Evolutionary conservation across 2,113 vertebrate genomes (phyloP), one percentile per base, ranked within the genome.

Genomic region (Anhinga anhinga): DNA sequence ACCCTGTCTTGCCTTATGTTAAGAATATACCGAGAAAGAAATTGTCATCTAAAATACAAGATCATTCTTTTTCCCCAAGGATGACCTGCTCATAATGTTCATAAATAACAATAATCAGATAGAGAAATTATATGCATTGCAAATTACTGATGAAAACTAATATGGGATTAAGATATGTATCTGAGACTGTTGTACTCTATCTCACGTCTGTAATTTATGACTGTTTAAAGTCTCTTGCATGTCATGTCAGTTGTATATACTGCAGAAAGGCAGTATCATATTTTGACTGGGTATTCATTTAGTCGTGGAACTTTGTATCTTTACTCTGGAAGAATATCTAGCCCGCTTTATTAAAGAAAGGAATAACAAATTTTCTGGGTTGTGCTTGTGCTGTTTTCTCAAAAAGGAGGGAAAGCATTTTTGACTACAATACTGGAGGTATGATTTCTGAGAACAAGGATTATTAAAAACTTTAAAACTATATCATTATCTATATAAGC

Each of bases 271-370:
- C 77, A 81, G 87, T 87, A 29, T 72, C 74, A 3, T 88, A 69
- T 86, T 83, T 80, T 74, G 61, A 61, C 22, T 62, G 86, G 82
- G 52, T 97, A 88, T 96, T 96, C 95, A 92, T 93, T 95, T 96
- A 95, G 89, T 77, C 0, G 3, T 97, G 91, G 89, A 97, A 73
- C 88, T 96, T 92, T 96, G 82, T 96, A 93, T 94, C 95, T 97
- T 95, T 73, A 44, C 83, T 92, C 63, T 78, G 70, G 79, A 65
- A 91, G 77, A 96, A 86, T 53, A 79, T 95, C 86, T 82, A 86
- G 81, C 79, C 83, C 12, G 7, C 95, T 94, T 94, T 90, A 95
- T 97, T 97, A 97, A 97, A 96, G 96, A 86, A 94, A 91, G 40
- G 80, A 83, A 58, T 70, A 93, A 82, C 56, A 91, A n/a, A 74